Base-by-base conservation (phyloP, 2,888 invertebrate species). In the Folsomia candida region DNA sequence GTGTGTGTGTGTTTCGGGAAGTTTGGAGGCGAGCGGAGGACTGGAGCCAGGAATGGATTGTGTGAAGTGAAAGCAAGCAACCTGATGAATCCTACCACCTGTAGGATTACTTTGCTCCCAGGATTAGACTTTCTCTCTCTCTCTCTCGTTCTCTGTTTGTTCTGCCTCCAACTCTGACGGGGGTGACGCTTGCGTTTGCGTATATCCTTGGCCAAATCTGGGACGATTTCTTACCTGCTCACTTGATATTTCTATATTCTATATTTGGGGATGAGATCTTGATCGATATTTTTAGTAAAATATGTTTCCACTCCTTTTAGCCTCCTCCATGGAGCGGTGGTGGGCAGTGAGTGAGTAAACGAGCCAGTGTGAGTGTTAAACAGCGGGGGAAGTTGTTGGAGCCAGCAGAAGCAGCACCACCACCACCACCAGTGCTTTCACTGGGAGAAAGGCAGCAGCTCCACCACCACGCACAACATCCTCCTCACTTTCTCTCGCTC, bases 31-130 rank as follows among this genome's bases (percentile, higher is more conserved):
- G 37, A 37, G 37, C 4, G 14, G 37, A 37, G 37, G 37, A 4
- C 6, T 9, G 14, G 37, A 37, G 37, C 6, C 37, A 4, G 14
- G 14, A 37, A 37, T 37, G 37, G 14, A 37, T 14, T 37, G 37
- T 9, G 37, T n/a, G n/a, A n/a, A n/a, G n/a, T n/a, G n/a, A n/a
- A n/a, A 18, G 20, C n/a, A 59, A 73, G 68, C 76, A 72, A 76
- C 76, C 76, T 76, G 74, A 76, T 76, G 76, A 74, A 72, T 51
- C 68, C 71, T 73, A 76, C 76, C 76, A 76, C 76, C 76, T 76
- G 76, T 76, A 75, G 74, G 76, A 76, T 64, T 64, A 64, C 64
- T 37, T 37, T 37, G 6, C 14, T 37, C 37, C 9, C 24, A 64
- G 51, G 51, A 64, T 22, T 22, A 60, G 6, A 25, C 25, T 14